Evolutionary conservation across 2,888 invertebrate species (phyloP).

Genomic region (Lepidochitona cinerea): DNA sequence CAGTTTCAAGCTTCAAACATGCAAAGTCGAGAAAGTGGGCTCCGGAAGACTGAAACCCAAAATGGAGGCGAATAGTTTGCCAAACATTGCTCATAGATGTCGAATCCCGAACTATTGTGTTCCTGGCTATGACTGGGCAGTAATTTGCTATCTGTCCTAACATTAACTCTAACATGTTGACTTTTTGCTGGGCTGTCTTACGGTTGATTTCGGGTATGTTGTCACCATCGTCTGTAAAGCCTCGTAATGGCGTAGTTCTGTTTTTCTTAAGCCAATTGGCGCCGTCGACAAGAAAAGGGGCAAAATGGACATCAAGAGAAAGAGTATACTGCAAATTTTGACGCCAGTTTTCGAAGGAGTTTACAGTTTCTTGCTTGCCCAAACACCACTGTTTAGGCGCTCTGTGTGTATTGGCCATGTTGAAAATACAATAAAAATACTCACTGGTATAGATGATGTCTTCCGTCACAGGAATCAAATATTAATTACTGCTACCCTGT

Average conservation of each 20-base stretch:
- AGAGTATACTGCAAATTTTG: slow-evolving; percentile 14
- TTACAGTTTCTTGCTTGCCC: slow-evolving; percentile 20
- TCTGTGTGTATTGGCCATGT: slow-evolving; percentile 6
- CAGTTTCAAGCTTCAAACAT: slow-evolving; percentile 22
- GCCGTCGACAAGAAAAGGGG: slow-evolving; percentile 21
- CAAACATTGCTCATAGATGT: slow-evolving; percentile 24
- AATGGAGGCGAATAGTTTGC: slow-evolving; percentile 30
- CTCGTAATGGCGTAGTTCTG: slow-evolving; percentile 16
- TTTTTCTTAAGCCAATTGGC: slow-evolving; percentile 28
- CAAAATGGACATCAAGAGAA: slow-evolving; percentile 20
- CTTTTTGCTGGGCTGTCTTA: slow-evolving; percentile 27
- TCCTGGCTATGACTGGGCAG: slow-evolving; percentile 24
- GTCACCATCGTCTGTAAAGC: slow-evolving; percentile 20
- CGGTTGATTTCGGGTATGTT: slow-evolving; percentile 3
- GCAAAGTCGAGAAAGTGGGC: slow-evolving; percentile 30
- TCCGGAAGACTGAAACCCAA: slow-evolving; percentile 31
- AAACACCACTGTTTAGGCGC: slow-evolving; percentile 29
- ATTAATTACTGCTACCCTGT: too few relatives aligned
- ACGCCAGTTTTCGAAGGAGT: slow-evolving; percentile 21
- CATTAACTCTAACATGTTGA: slow-evolving; percentile 27
- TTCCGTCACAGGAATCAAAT: too few relatives aligned
- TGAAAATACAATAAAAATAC: too few relatives aligned
- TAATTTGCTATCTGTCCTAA: slow-evolving; percentile 34
- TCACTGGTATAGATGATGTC: too few relatives aligned
- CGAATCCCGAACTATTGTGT: slow-evolving; percentile 30